A percentile compares a stretch with the other conserved stretches of the same genome.
These are phyloP conservation scores for Mesoligia furuncula DNA, from an alignment of 2,888 invertebrate genomes.

Conservation along the genomic window DNA sequence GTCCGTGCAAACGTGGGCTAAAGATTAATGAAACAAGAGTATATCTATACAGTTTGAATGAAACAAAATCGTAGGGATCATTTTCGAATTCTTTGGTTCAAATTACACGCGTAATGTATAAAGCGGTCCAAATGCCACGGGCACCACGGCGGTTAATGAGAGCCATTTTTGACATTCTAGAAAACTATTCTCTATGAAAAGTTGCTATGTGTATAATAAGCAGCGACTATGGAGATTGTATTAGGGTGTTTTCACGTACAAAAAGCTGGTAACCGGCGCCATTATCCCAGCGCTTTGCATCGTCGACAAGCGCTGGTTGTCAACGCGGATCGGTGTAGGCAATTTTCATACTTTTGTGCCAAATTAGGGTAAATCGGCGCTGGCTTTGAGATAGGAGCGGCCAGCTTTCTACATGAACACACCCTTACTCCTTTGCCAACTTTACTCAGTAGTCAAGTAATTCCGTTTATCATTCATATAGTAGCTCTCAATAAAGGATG, in stretches of 20 bases:
- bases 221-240: not conserved
- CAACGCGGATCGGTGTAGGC: not conserved
- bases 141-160: not conserved
- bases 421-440: not conserved
- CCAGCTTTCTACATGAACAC: not conserved
- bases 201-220: not conserved
- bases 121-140: conserved; percentile 61
- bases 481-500: not conserved
- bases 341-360: not conserved
- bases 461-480: not conserved
- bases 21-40: conserved; percentile 60
- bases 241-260: not conserved
- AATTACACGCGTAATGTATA: conserved; percentile 59
- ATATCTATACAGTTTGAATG: conserved; percentile 52
- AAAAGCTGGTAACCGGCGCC: not conserved
- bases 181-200: not conserved
- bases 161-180: not conserved
- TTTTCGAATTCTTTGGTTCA: conserved; percentile 68
- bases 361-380: not conserved
- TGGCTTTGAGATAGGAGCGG: not conserved
- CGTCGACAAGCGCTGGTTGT: not conserved
- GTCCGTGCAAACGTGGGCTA: not conserved
- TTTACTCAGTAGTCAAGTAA: not conserved
- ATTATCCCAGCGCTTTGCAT: not conserved
- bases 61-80: conserved; percentile 67